A percentile compares a stretch with the other conserved stretches of the same genome.
Conservation (phyloP, 2,888 invertebrate species). For the Cheilosia urbana region DNA sequence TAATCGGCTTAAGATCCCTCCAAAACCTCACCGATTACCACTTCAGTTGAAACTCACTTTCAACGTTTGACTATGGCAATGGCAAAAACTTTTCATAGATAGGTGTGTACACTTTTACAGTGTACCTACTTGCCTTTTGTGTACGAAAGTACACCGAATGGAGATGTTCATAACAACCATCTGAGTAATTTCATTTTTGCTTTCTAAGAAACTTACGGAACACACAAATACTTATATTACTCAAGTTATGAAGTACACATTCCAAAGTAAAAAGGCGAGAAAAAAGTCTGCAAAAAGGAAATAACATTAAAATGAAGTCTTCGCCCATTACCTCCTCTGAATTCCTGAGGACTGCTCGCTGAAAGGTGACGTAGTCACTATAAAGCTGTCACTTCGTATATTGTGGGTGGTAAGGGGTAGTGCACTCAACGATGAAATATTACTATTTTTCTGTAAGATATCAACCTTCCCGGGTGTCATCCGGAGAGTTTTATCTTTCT, state of each 20-base stretch:
- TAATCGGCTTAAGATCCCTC: constrained; percentile 19
- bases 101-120: too few species aligned
- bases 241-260: constrained; percentile 56
- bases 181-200: constrained; percentile 48
- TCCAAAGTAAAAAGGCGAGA: constrained; percentile 21
- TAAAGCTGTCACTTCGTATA: constrained; percentile 36
- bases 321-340: constrained; percentile 36
- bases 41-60: constrained; percentile 35
- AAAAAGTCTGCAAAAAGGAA: constrained; percentile 55
- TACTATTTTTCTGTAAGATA: constrained; percentile 69
- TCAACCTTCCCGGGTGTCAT: constrained; percentile 64
- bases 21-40: constrained; percentile 24
- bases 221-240: constrained; percentile 64
- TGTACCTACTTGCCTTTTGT: constrained; percentile 25
- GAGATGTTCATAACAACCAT: constrained; percentile 45
- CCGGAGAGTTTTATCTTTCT: constrained; percentile 69
- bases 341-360: constrained; percentile 44
- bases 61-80: constrained; percentile 28
- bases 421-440: constrained; percentile 72
- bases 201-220: constrained; percentile 53
- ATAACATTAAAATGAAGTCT: constrained; percentile 69
- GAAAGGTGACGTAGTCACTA: constrained; percentile 56
- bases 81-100: constrained; percentile 26
- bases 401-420: constrained; percentile 35
- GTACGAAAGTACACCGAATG: constrained; percentile 20